phyloP scores from a whole-genome alignment of 2,888 invertebrate species.

The Thymelicus acteon region DNA sequence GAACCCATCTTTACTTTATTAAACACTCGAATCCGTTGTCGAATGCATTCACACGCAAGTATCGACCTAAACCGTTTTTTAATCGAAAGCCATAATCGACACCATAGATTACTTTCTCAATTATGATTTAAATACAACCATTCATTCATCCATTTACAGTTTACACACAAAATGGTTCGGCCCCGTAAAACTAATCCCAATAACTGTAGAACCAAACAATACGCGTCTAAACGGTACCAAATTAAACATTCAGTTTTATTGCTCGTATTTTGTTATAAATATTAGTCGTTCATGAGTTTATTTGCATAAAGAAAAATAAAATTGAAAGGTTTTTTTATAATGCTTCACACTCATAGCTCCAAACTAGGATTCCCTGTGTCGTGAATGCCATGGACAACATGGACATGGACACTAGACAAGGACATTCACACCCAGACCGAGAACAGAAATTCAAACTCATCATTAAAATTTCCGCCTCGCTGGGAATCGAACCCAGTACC shows the following conservation, averaged over 20 bases:
- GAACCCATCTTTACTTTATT: conserved; percentile 52
- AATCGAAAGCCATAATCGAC: conserved; percentile 46
- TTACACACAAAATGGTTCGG: conserved; percentile 35
- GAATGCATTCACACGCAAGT: conserved; percentile 59
- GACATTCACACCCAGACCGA: no score
- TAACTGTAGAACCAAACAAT: conserved; percentile 41
- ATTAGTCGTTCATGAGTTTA: not conserved
- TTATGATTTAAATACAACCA: conserved; percentile 41
- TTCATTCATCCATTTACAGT: conserved; percentile 30
- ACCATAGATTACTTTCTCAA: conserved; percentile 52
- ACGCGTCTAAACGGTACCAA: conserved; percentile 51
- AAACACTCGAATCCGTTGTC: conserved; percentile 52
- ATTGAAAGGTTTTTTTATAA: no score
- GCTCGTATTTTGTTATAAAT: not conserved
- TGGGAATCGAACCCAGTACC: no score
- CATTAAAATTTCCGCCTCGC: no score
- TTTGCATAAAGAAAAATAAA: not conserved
- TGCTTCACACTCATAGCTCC: no score
- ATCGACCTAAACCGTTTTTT: conserved; percentile 47
- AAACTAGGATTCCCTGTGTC: no score
- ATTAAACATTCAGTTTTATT: conserved; percentile 12
- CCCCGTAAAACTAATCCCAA: conserved; percentile 35
- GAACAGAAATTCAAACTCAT: no score
- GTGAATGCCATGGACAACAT: no score
- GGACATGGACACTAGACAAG: no score